Evolutionary conservation across 2,888 invertebrate species (phyloP), one percentile per base, ranked within the genome.

Genomic region (Dicranocentrus wangi): DNA sequence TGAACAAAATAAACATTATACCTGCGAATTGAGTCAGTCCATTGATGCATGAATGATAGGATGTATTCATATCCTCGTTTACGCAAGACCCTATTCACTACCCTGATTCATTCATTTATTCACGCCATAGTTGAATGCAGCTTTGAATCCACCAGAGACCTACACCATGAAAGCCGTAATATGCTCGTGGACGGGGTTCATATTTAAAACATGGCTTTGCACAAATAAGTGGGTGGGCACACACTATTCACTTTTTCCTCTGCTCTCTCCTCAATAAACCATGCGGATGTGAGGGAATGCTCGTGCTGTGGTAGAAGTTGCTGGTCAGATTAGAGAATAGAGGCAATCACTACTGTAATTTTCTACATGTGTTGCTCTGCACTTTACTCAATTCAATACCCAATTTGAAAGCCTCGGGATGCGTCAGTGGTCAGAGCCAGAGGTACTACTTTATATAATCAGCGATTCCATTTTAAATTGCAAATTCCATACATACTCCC

Each of bases 1-100:
- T 47, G 51, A 17, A 53, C 66, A 66, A 75, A 75, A 75, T 42
- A 75, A 75, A 75, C 63, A 75, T 75, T 75, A 53, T 75, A 47
- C 43, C 25, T 65, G 61, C 2, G 47, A 58, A 66, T 66, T 75
- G 68, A 70, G 66, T 69, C 13, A 15, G 63, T 0, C 39, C 63
- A 77, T 69, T 77, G 77, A 70, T 69, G 77, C 77, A 70, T 77
- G 70, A 70, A 63, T 77, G 77, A 77, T 77, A 63, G 60, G 70
- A 60, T 42, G 76, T 76, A 58, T 76, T 76, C 75, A 76, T 76
- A 77, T 51, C 77, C 60, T 61, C 51, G 58, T 77, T 77, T 77
- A 66, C 75, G 53, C 77, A 69, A 77, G 69, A 63, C 69, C 39
- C 27, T 69, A 69, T 70, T 77, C 77, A 77, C 42, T 70, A 43